Conservation (phyloP, 2,113 vertebrate species). For the Machaerirhynchus nigripectus region DNA sequence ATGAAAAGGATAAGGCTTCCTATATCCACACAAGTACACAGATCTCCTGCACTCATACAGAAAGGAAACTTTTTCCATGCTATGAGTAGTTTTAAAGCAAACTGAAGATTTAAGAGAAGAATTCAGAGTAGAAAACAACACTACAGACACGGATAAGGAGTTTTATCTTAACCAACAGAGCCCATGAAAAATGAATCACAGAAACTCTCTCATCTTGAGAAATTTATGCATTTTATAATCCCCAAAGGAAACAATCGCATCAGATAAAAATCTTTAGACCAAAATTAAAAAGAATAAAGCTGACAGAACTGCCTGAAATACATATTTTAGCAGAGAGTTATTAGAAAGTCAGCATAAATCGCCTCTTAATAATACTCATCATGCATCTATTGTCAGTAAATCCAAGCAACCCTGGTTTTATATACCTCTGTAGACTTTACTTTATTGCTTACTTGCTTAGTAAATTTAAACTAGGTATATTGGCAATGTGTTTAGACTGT, state of each 20-base stretch:
- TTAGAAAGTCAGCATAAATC: conserved; percentile 34
- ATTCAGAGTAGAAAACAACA: neutral
- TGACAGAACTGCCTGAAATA: conserved; percentile 35
- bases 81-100: neutral
- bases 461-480: conserved; percentile 32
- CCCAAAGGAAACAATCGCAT: neutral
- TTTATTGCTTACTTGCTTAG: conserved; percentile 31
- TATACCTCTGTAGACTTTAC: neutral
- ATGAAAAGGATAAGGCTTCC: neutral
- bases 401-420: conserved; percentile 13
- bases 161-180: conserved; percentile 5
- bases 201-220: conserved; percentile 19
- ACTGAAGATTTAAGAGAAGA: neutral
- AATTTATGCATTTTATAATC: conserved; percentile 36
- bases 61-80: neutral
- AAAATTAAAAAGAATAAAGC: conserved; percentile 59
- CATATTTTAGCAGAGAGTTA: conserved; percentile 40
- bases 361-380: conserved; percentile 48
- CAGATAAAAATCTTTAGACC: conserved; percentile 50
- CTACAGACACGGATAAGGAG: neutral
- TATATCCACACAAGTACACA: neutral
- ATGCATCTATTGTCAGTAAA: conserved; percentile 31
- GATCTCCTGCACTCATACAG: neutral
- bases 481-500: neutral
- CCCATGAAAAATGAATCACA: conserved; percentile 32